phyloP scores from a whole-genome alignment of 2,888 invertebrate genomes.

The Pseudeuparius sepicola region DNA sequence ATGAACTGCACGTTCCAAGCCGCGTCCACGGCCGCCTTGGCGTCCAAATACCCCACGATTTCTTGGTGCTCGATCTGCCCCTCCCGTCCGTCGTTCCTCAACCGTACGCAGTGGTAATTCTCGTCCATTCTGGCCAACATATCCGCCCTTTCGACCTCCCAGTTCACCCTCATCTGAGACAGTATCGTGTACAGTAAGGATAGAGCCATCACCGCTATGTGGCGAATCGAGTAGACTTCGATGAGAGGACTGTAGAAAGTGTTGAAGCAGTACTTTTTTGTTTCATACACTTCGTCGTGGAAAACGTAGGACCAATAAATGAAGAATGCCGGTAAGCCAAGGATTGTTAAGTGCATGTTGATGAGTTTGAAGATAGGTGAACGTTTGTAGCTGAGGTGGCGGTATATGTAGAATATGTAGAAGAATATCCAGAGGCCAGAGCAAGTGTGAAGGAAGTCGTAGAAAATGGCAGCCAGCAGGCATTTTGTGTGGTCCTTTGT shows the following conservation, averaged over 20 bases:
- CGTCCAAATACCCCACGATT: conserved; percentile 25
- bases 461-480: conserved; percentile 52
- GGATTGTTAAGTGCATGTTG: too few relatives aligned
- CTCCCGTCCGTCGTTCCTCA: too few relatives aligned
- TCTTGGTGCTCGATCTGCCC: too few relatives aligned
- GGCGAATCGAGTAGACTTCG: too few relatives aligned
- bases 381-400: conserved; percentile 22
- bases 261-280: conserved; percentile 66
- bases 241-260: conserved; percentile 66
- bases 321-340: too few relatives aligned
- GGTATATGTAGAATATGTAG: conserved; percentile 53
- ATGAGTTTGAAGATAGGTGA: too few relatives aligned
- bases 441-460: conserved; percentile 61
- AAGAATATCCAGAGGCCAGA: conserved; percentile 62
- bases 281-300: too few relatives aligned
- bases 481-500: conserved; percentile 54
- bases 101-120: conserved; percentile 35
- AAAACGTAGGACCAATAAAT: too few relatives aligned
- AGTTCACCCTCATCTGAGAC: too few relatives aligned
- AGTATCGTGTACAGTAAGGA: too few relatives aligned
- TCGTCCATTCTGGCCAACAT: conserved; percentile 34
- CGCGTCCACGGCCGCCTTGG: conserved; percentile 40
- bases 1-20: conserved; percentile 51
- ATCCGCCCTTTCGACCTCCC: too few relatives aligned
- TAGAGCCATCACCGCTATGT: too few relatives aligned